A percentile compares a stretch with the other conserved stretches of the same genome.
These are phyloP conservation scores for Neuroterus valhalla DNA, from an alignment of 1,140 invertebrate species.

Conservation along the genomic window DNA sequence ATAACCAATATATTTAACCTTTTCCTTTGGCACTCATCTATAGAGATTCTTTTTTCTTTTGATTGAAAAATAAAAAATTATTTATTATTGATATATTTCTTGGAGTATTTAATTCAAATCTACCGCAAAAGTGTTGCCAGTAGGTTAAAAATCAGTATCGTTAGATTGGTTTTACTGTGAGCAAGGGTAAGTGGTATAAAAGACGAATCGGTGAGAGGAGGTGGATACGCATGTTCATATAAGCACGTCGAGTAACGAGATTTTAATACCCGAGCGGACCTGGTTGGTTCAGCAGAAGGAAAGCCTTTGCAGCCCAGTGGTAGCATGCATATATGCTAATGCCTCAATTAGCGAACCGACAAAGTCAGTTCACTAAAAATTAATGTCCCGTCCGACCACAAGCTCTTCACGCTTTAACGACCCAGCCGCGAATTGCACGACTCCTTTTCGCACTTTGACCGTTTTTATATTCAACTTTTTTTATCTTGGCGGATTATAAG, in stretches of 20 bases:
- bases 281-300: slow-evolving; percentile 49
- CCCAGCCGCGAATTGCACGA: slow-evolving; percentile 29
- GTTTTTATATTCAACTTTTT: slow-evolving; percentile 24
- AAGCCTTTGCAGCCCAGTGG: slow-evolving; percentile 44
- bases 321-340: slow-evolving; percentile 62
- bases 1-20: too few species aligned
- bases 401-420: slow-evolving; percentile 41
- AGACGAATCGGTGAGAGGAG: slow-evolving; percentile 52
- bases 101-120: too few species aligned
- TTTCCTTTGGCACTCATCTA: too few species aligned
- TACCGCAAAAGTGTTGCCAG: too few species aligned
- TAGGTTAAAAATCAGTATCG: too few species aligned
- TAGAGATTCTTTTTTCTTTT: too few species aligned
- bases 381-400: slow-evolving; percentile 43
- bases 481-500: slow-evolving; percentile 30
- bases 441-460: background rate
- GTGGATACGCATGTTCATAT: slow-evolving; percentile 52
- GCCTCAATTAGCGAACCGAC: slow-evolving; percentile 59
- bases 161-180: slow-evolving; percentile 42
- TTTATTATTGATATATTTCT: too few species aligned
- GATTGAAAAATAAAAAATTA: too few species aligned
- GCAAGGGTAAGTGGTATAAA: slow-evolving; percentile 43
- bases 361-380: slow-evolving; percentile 49
- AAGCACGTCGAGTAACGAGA: slow-evolving; percentile 58
- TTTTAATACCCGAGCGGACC: slow-evolving; percentile 56